phyloP scores from a whole-genome alignment of 2,113 vertebrate genomes.

The Genyomyrus donnyi region DNA sequence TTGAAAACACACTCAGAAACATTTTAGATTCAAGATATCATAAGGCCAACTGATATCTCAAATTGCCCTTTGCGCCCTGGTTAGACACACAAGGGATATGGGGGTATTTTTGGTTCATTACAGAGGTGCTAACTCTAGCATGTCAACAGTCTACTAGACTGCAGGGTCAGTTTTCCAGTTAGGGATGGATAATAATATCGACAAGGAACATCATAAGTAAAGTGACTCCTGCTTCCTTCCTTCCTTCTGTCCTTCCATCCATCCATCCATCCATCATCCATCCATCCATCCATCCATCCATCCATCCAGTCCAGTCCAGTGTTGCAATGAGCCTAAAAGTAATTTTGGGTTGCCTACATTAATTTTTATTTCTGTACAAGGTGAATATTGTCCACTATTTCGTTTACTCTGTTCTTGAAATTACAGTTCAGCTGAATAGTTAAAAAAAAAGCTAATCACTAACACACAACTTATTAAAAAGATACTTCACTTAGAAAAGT shows the following conservation, averaged over 20 bases:
- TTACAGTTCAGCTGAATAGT: neutral
- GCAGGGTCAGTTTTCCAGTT: neutral
- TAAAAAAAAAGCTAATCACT: neutral
- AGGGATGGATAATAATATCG: neutral
- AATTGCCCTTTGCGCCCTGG: neutral
- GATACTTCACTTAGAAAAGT: neutral
- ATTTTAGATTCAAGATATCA: neutral
- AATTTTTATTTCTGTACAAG: neutral
- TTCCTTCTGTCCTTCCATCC: neutral
- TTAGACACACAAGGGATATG: neutral
- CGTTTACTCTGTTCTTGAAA: neutral
- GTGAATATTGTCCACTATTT: neutral
- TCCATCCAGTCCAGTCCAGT: neutral
- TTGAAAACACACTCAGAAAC: neutral
- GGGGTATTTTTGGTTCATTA: conserved; percentile 10
- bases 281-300: neutral
- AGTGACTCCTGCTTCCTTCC: neutral
- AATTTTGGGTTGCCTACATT: neutral
- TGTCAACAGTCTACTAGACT: neutral
- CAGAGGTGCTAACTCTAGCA: conserved; percentile 12
- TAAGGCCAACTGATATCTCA: neutral
- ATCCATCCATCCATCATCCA: neutral
- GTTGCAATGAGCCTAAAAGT: neutral
- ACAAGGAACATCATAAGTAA: neutral
- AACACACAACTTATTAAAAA: neutral